Evolutionary conservation across 2,113 vertebrate genomes (phyloP).

Genomic region (Orthochromis indermauri): DNA sequence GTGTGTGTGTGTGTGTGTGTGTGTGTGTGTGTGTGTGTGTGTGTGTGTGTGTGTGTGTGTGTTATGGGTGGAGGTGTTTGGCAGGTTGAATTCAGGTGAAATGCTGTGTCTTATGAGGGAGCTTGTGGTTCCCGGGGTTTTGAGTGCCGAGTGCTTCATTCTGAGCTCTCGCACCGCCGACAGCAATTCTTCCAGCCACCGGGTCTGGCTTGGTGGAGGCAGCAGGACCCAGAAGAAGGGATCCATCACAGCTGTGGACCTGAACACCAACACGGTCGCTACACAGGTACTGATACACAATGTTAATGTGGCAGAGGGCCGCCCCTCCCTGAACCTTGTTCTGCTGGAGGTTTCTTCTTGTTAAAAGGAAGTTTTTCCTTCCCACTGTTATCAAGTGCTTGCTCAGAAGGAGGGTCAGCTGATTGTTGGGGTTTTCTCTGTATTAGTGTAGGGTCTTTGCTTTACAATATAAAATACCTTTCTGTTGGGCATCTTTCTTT

Average conservation of each 20-base stretch:
- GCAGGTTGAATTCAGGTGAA: conserved; percentile 83
- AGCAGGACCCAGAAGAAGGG: conserved; percentile 74
- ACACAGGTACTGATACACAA: conserved; percentile 70
- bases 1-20: too few relatives aligned
- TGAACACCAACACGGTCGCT: conserved; percentile 70
- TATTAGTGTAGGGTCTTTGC: neutral
- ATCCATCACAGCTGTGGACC: conserved; percentile 75
- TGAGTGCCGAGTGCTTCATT: conserved; percentile 78
- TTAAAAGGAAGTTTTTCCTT: neutral
- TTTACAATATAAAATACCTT: neutral
- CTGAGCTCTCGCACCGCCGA: conserved; percentile 21
- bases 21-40: neutral
- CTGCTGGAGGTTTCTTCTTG: neutral
- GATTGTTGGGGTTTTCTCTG: neutral
- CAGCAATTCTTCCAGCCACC: neutral
- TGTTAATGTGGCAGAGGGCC: neutral
- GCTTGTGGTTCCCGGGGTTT: conserved; percentile 61
- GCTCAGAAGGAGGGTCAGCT: neutral
- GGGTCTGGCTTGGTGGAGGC: conserved; percentile 84
- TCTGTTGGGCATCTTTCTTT: neutral
- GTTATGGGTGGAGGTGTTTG: conserved; percentile 75
- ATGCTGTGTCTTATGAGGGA: conserved; percentile 84
- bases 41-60: neutral
- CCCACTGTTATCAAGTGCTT: neutral
- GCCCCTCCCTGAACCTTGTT: neutral